Conservation (phyloP, 2,888 invertebrate species). For the Sinodicranocentrus sp. region DNA sequence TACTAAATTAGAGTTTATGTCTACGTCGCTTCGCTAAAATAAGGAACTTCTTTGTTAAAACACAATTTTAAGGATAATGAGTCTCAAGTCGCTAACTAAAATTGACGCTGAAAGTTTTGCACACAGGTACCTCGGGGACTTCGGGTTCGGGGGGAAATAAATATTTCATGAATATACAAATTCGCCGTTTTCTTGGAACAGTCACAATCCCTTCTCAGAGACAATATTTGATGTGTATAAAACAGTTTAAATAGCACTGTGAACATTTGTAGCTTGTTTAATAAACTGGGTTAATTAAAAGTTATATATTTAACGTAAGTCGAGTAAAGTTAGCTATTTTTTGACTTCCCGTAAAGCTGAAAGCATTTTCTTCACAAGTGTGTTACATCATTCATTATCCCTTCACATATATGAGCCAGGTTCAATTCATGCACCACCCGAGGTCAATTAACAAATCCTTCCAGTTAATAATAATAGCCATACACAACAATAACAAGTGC, state of each 20-base stretch:
- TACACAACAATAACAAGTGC: not conserved
- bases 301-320: slow-evolving; percentile 31
- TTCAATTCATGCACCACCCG: slow-evolving; percentile 18
- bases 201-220: not conserved
- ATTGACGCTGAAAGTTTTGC: not conserved
- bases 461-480: too few relatives aligned
- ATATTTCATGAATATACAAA: not conserved
- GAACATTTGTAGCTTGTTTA: not conserved
- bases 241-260: not conserved
- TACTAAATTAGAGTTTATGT: too few relatives aligned
- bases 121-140: slow-evolving; percentile 29
- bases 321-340: not conserved
- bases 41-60: too few relatives aligned
- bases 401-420: too few relatives aligned
- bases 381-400: not conserved
- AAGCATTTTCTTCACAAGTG: slow-evolving; percentile 29
- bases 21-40: too few relatives aligned
- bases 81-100: not conserved
- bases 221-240: not conserved
- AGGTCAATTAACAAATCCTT: too few relatives aligned
- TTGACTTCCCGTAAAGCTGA: slow-evolving; percentile 48
- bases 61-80: not conserved
- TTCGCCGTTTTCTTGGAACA: too few relatives aligned
- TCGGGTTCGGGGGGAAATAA: not conserved
- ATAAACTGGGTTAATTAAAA: slow-evolving; percentile 28